These are phyloP conservation scores for Acanthoscelides obtectus DNA, from an alignment of 2,888 invertebrate genomes.

Conservation along the genomic window DNA sequence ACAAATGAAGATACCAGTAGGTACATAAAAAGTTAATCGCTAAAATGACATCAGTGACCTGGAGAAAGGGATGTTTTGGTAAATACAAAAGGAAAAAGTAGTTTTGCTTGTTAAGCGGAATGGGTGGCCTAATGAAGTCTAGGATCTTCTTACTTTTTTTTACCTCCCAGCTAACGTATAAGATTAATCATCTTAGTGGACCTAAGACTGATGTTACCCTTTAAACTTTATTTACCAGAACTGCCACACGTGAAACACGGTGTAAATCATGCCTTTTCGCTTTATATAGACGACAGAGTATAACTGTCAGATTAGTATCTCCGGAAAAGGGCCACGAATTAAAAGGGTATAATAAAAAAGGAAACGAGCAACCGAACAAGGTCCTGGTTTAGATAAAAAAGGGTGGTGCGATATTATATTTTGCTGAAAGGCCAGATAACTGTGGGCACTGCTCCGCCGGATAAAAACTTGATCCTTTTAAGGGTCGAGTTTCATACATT, in stretches of 20 bases:
- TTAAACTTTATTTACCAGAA: not conserved
- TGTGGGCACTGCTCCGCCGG: not conserved
- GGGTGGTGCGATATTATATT: not conserved
- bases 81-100: too few relatives aligned
- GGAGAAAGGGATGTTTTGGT: too few relatives aligned
- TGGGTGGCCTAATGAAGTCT: too few relatives aligned
- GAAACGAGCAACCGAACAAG: not conserved
- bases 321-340: not conserved
- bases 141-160: too few relatives aligned
- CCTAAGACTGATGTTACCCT: too few relatives aligned
- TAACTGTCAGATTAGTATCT: not conserved
- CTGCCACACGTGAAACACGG: not conserved
- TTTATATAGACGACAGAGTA: not conserved
- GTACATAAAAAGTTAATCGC: too few relatives aligned
- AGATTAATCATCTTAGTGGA: too few relatives aligned
- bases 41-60: too few relatives aligned
- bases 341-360: not conserved
- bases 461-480: constrained; percentile 15
- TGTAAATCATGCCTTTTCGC: not conserved
- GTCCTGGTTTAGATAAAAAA: not conserved
- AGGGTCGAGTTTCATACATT: constrained; percentile 12
- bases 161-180: too few relatives aligned
- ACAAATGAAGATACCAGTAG: too few relatives aligned
- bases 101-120: too few relatives aligned
- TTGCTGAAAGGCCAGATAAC: not conserved